These are phyloP conservation scores for Helicoverpa assulta DNA, from an alignment of 2,888 invertebrate species.

Conservation along the genomic window DNA sequence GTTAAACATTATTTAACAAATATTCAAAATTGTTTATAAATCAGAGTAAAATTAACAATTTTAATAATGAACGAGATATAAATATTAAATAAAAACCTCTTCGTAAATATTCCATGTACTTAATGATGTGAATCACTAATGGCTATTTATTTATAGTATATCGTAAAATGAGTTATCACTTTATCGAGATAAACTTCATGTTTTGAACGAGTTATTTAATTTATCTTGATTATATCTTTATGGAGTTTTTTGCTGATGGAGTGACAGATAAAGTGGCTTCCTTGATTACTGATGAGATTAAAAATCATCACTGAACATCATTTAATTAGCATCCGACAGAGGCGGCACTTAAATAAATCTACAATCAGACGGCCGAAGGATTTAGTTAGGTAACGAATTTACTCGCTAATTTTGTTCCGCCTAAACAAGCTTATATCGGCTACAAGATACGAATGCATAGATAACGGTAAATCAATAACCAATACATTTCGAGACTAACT, in stretches of 20 bases:
- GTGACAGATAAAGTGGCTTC: not conserved
- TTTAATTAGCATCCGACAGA: not conserved
- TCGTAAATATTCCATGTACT: slow-evolving; percentile 39
- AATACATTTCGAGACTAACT: too few relatives aligned
- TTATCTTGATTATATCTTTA: slow-evolving; percentile 32
- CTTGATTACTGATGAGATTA: not conserved
- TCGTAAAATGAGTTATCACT: slow-evolving; percentile 37
- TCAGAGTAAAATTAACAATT: not conserved
- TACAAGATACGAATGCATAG: too few relatives aligned
- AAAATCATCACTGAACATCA: not conserved
- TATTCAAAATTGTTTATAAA: too few relatives aligned
- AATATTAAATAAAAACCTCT: slow-evolving; percentile 27
- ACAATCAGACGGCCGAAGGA: too few relatives aligned
- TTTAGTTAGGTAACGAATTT: too few relatives aligned
- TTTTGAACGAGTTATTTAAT: slow-evolving; percentile 2
- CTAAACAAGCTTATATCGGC: too few relatives aligned
- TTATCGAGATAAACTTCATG: slow-evolving; percentile 16
- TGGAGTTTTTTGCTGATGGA: not conserved
- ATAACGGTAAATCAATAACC: too few relatives aligned
- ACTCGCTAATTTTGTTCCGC: too few relatives aligned
- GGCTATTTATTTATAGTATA: slow-evolving; percentile 41
- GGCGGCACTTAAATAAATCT: too few relatives aligned
- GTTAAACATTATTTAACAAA: not conserved
- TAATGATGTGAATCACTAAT: slow-evolving; percentile 41
- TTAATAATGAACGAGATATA: slow-evolving; percentile 1